Conservation (phyloP, 2,888 invertebrate genomes). For the Cataglyphis rosenhaueri region DNA sequence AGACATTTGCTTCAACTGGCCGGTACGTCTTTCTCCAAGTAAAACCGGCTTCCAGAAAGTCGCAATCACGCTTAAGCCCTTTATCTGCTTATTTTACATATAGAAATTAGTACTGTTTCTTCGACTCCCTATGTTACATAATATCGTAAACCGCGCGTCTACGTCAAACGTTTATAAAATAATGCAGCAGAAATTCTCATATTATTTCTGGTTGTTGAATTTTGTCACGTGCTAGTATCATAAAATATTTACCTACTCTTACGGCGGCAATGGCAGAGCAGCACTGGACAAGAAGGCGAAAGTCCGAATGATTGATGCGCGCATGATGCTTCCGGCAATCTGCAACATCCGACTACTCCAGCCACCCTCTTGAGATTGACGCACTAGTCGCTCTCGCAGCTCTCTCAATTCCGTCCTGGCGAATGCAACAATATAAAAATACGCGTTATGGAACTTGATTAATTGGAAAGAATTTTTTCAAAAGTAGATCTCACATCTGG, state of each 20-base stretch:
- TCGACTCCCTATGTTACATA: background rate
- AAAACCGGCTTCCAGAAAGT: background rate
- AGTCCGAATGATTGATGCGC: conserved; percentile 82
- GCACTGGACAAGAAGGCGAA: conserved; percentile 76
- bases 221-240: background rate
- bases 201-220: background rate
- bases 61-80: background rate
- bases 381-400: conserved; percentile 76
- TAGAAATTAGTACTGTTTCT: background rate
- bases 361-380: conserved; percentile 77
- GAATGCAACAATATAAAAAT: background rate
- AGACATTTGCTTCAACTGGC: background rate
- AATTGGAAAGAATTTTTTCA: background rate
- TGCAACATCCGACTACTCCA: conserved; percentile 82
- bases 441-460: background rate
- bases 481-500: conserved; percentile 74
- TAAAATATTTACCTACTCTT: conserved; percentile 49
- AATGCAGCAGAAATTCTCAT: background rate
- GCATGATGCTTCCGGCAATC: conserved; percentile 81
- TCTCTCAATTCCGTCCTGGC: conserved; percentile 77
- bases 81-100: conserved; percentile 2
- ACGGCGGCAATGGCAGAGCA: conserved; percentile 66
- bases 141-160: background rate
- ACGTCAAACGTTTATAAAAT: background rate
- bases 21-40: background rate